Conservation (phyloP, 2,797 vertebrate genomes). For the Gobionotothen gibberifrons region DNA sequence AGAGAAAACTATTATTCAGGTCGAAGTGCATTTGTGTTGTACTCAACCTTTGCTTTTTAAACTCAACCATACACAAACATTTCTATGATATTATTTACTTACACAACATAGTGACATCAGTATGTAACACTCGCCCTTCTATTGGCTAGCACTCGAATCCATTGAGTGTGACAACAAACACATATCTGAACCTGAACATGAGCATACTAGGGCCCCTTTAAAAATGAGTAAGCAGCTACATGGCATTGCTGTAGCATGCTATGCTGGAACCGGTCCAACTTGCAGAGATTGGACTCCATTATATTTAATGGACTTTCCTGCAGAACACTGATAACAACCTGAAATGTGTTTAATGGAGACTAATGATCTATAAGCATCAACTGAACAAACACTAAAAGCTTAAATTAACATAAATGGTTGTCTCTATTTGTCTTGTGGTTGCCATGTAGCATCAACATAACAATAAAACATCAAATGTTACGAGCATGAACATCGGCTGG, state of each 20-base stretch:
- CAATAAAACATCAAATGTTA: constrained; percentile 8
- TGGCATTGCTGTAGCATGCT: neutral
- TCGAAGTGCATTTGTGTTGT: neutral
- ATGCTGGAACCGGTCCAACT: constrained; percentile 32
- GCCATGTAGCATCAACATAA: constrained; percentile 11
- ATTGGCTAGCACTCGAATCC: no score
- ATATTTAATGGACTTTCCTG: constrained; percentile 46
- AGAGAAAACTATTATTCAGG: neutral
- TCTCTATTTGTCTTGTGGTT: constrained; percentile 17
- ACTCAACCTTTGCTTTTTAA: neutral
- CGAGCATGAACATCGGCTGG: constrained; percentile 11
- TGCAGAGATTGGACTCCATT: constrained; percentile 40
- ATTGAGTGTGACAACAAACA: no score
- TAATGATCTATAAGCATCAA: constrained; percentile 54
- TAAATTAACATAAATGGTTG: constrained; percentile 45
- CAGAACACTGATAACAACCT: constrained; percentile 41
- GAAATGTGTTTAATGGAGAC: constrained; percentile 51
- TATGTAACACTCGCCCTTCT: no score
- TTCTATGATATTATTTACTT: no score
- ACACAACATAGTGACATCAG: no score
- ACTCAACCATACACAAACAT: neutral
- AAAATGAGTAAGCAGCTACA: no score
- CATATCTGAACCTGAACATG: no score
- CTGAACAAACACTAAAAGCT: constrained; percentile 38
- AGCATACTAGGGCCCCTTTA: no score